Conservation (phyloP, 2,888 invertebrate genomes). For the Pollenia griseotomentosa region DNA sequence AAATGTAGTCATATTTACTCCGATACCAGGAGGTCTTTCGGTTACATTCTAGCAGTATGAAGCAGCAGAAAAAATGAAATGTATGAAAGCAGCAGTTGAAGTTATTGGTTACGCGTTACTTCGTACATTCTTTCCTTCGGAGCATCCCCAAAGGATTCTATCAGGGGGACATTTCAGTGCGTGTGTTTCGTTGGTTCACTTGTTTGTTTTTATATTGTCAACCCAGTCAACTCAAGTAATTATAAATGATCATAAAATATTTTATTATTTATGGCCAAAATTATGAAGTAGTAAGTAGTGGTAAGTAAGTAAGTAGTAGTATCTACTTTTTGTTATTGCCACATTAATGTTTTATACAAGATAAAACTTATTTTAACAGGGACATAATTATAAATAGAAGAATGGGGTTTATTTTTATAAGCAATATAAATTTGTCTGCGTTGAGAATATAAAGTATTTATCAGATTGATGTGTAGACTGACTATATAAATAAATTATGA, state of each 20-base stretch:
- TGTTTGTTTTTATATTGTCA: slow-evolving; percentile 37
- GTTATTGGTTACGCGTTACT: neutral
- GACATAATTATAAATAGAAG: neutral
- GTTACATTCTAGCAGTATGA: neutral
- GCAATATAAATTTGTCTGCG: slow-evolving; percentile 8
- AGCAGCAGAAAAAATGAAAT: slow-evolving; percentile 16
- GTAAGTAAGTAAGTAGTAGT: too few species aligned
- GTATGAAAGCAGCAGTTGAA: neutral
- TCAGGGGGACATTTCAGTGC: neutral
- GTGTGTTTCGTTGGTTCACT: too few species aligned
- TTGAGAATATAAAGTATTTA: neutral
- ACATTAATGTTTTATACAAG: slow-evolving; percentile 37
- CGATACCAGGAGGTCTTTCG: neutral
- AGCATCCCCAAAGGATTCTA: slow-evolving; percentile 23
- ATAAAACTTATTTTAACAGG: slow-evolving; percentile 25
- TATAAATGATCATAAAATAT: slow-evolving; percentile 66
- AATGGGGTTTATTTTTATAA: neutral
- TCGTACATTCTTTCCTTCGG: neutral
- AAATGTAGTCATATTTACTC: neutral
- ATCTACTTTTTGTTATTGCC: neutral
- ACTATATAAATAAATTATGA: neutral
- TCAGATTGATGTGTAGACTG: slow-evolving; percentile 6
- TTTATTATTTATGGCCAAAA: slow-evolving; percentile 60
- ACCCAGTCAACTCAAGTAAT: slow-evolving; percentile 58
- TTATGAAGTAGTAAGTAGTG: slow-evolving; percentile 27